Evolutionary conservation across 2,797 vertebrate genomes (phyloP).

Genomic region (Darevskia mixta): DNA sequence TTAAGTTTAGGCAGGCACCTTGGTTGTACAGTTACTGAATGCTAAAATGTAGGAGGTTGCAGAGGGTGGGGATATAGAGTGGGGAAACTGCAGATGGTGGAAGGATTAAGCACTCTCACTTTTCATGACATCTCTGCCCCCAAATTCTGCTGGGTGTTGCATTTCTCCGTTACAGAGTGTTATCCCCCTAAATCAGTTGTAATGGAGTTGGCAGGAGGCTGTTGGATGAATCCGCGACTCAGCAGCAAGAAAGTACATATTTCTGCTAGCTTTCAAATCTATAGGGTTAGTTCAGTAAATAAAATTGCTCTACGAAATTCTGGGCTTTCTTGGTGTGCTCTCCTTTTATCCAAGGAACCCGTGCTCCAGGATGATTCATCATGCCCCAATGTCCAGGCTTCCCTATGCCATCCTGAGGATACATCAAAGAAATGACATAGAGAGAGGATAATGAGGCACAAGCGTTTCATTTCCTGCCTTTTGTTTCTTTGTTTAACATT

Average conservation of each 20-base stretch:
- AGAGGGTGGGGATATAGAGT: neutral
- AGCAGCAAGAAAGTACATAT: neutral
- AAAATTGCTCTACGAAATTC: slow-evolving; percentile 35
- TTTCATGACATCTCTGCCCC: neutral
- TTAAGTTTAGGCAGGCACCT: no score
- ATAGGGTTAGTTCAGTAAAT: slow-evolving; percentile 46
- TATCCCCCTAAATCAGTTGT: neutral
- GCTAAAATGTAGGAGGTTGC: neutral
- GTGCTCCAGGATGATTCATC: slow-evolving; percentile 51
- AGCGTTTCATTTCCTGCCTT: slow-evolving; percentile 38
- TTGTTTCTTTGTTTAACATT: slow-evolving; percentile 27
- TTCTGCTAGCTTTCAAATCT: neutral
- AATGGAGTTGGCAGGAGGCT: neutral
- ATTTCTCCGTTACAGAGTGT: neutral
- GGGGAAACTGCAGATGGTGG: neutral
- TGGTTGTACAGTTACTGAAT: neutral
- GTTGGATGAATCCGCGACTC: neutral
- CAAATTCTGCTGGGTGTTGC: neutral
- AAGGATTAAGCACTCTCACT: neutral
- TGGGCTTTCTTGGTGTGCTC: slow-evolving; percentile 52
- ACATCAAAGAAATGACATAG: slow-evolving; percentile 64
- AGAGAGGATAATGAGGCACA: slow-evolving; percentile 56
- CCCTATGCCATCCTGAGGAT: slow-evolving; percentile 40
- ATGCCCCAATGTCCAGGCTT: slow-evolving; percentile 27
- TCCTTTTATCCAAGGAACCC: slow-evolving; percentile 53